Base-by-base conservation (phyloP, 2,888 invertebrate species). In the Romanomermis culicivorax region DNA sequence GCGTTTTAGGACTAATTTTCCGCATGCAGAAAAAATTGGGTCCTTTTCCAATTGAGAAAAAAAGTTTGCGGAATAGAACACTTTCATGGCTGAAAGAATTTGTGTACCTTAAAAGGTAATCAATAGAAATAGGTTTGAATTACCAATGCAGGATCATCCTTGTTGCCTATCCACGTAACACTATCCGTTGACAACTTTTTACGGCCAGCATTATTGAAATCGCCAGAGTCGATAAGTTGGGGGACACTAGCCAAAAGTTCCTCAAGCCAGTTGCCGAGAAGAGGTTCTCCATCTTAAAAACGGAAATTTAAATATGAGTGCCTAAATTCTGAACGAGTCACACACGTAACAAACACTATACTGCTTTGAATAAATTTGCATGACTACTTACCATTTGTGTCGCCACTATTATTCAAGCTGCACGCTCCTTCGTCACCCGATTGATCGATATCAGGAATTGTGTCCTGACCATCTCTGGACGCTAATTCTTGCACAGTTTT, bases 191-290 rank as follows among this genome's bases (percentile, higher is more conserved):
- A 36, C 36, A 36, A 36, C 17, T 17, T 7, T 36, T 36, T 36
- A 7, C 36, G 36, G 7, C 36, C 36, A 36, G 11, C 17, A 17
- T 36, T 7, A 17, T 11, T 17, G 36, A 11, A 36, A 17, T 36
- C 47, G 47, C n/a, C 47, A 11, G 47, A 45, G 7, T 43, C 55
- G 11, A 30, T 50, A 43, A 53, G 47, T 24, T 42, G 45, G 14
- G 55, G 55, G 1, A 52, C 52, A 26, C 24, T 47, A 20, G 52
- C 29, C 42, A 55, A 20, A n/a, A 55, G 30, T 29, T 54, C 47
- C 24, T 55, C 55, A 29, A 55, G 36, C 55, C 55, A 55, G n/a
- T 30, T 45, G 20, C 55, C 55, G 52, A 55, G 25, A 2, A 55
- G 52, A 23, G 43, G 55, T 53, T 42, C 42, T n/a, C 23, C 20